phyloP scores from a whole-genome alignment of 2,888 invertebrate species.

The Ichneumoninae sp. region DNA sequence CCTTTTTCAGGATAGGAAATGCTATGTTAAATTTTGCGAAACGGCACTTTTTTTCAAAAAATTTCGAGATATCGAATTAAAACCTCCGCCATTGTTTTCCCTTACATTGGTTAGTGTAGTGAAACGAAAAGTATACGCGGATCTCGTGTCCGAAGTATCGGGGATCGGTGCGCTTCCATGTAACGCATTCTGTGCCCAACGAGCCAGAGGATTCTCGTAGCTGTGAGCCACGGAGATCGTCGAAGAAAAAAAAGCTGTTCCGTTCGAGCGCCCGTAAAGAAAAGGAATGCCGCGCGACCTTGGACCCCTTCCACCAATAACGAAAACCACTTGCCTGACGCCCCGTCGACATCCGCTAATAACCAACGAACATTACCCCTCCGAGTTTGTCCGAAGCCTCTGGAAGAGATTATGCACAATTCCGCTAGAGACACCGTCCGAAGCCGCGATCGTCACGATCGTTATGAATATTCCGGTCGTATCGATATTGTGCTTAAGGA shows the following conservation, averaged over 20 bases:
- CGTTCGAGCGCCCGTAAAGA: conserved; percentile 53
- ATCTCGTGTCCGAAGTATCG: background rate
- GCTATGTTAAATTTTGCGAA: no score
- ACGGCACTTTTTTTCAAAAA: no score
- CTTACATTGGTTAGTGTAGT: conserved; percentile 39
- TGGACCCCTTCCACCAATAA: conserved; percentile 65
- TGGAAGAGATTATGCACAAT: background rate
- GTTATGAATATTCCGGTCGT: background rate
- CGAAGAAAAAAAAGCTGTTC: conserved; percentile 46
- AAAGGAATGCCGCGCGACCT: conserved; percentile 69
- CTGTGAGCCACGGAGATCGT: background rate
- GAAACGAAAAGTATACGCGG: conserved; percentile 14
- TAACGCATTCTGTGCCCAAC: conserved; percentile 10
- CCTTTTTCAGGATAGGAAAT: no score
- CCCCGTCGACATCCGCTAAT: conserved; percentile 52
- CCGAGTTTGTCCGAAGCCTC: background rate
- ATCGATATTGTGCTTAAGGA: background rate
- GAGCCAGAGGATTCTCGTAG: conserved; percentile 7
- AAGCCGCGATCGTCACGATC: background rate
- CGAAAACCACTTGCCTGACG: conserved; percentile 59
- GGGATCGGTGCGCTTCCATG: background rate
- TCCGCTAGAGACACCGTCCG: background rate
- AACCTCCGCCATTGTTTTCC: no score
- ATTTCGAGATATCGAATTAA: no score
- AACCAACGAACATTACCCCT: conserved; percentile 25